Base-by-base conservation (phyloP, 2,888 invertebrate genomes). In the Epiblema foenella region DNA sequence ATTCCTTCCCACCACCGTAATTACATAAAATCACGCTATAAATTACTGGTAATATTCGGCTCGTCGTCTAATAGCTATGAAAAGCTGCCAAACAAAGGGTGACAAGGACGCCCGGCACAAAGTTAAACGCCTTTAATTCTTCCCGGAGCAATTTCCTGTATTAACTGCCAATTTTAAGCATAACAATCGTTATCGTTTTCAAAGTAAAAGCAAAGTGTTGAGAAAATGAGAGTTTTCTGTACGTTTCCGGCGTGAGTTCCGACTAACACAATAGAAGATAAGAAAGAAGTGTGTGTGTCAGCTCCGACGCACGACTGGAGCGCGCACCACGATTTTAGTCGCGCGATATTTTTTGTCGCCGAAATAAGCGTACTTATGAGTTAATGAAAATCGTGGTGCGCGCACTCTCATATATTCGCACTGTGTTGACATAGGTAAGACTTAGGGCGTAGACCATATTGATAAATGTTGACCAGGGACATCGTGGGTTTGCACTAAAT, bases 11-110 rank as follows among this genome's bases (percentile, higher is more conserved):
- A 81, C 84, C 83, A 84, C 85, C 82, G 84, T 88, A 87, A 92
- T 90, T 90, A 89, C 84, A 85, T 84, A 83, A 89, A 89, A 90
- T 89, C 85, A 88, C 85, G 85, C 83, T 84, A 87, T 87, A 89
- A 89, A 91, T 89, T 88, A 84, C 84, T 73, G 81, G 76, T 86
- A 90, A 89, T 87, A 87, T 89, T 88, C 83, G 82, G 78, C 79
- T 82, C 77, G 76, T 81, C 80, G 81, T 81, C 80, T 86, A 85
- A 86, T 84, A 82, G 83, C 85, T 79, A 82, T 80, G 84, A 85
- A 86, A 87, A 85, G 83, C 83, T 83, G 80, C 81, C 83, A 86
- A 88, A 90, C 87, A 89, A 89, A 86, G 84, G 83, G 82, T 83
- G 83, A 84, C 84, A 81, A 83, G 82, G 80, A 84, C 84, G 83